Percentiles rank a stretch among this genome's conserved stretches.
Evolutionary conservation across 2,113 vertebrate species (phyloP).

Genomic region (Oxygymnocypris stewartii): DNA sequence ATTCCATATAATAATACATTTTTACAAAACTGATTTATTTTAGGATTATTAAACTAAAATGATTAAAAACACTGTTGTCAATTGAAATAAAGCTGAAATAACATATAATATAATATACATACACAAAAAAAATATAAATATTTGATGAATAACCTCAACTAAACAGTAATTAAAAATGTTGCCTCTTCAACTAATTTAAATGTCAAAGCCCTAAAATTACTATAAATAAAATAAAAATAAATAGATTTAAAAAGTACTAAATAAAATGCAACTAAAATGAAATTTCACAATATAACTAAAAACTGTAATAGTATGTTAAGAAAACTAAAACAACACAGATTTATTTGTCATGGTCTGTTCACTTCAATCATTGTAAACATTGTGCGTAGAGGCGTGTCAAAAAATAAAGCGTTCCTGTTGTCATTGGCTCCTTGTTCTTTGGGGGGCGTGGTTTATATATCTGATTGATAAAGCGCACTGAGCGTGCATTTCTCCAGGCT

Average conservation of each 20-base stretch:
- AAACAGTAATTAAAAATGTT: neutral
- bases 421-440: neutral
- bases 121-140: neutral
- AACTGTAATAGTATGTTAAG: neutral
- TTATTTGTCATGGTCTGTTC: neutral
- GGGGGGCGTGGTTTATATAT: neutral
- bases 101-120: neutral
- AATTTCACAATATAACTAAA: neutral
- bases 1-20: no score
- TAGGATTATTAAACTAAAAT: neutral
- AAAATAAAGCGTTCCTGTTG: neutral
- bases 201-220: neutral
- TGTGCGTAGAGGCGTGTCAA: constrained; percentile 23
- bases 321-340: neutral
- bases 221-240: neutral
- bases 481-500: constrained; percentile 6
- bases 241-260: neutral
- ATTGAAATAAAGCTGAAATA: neutral
- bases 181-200: neutral
- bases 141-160: neutral
- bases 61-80: neutral
- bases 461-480: constrained; percentile 1
- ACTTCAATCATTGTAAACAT: neutral
- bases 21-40: no score
- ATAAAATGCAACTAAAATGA: neutral